Base-by-base conservation (phyloP, 2,888 invertebrate species). In the Cataglyphis cursor region DNA sequence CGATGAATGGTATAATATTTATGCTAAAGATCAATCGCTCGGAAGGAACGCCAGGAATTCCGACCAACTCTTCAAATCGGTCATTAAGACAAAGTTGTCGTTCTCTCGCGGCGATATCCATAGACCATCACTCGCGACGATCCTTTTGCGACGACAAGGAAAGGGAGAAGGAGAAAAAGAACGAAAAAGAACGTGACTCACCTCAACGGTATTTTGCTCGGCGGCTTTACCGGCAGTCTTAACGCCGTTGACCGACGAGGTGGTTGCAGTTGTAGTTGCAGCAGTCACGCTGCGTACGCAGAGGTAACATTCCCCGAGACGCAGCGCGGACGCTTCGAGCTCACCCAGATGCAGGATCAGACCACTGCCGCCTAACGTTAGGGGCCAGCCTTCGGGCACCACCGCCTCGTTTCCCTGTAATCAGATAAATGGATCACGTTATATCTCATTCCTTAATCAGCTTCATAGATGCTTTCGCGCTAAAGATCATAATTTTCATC, bases 281-380 rank as follows among this genome's bases (percentile, higher is more conserved):
- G 68, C 76, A 91, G 91, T 92, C 90, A 92, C 92, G 90, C 92
- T 93, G 90, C 94, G 95, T 90, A 97, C 95, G 95, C 96, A 96
- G 90, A 97, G 95, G 95, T 96, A 97, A 94, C 96, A 96, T 95
- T 97, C 97, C 92, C 96, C 95, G 92, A 96, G 95, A 92, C 96
- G 95, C 89, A 97, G 95, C 90, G 96, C 95, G 87, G 96, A 96
- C 87, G 96, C 96, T 93, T 96, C 96, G 94, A 96, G 95, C 90
- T 96, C 96, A 88, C 96, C 96, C 92, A 97, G 95, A 92, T 97
- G 96, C 90, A 97, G 95, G 91, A 96, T 95, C 93, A 97, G 95
- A 90, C 96, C 96, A 92, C 96, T 96, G 81, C 94, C 94, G 90
- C 96, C 96, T 92, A 97, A 95, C 93, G 96, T 96, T 94, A 97